Conservation (phyloP, 2,113 vertebrate genomes). For the Formicarius rufipectus region DNA sequence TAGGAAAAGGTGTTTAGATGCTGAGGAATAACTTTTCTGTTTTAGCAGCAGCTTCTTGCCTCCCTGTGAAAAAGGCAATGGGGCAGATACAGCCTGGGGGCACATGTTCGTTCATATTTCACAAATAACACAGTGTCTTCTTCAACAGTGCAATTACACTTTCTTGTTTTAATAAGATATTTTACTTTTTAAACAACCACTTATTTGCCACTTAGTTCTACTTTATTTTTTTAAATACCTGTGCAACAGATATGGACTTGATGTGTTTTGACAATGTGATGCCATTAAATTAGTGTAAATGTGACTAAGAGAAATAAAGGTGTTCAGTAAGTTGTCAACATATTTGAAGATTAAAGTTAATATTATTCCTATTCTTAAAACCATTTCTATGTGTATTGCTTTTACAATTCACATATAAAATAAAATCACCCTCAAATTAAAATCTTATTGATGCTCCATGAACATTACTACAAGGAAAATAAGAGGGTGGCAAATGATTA, state of each 20-base stretch:
- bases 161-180: background rate
- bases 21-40: background rate
- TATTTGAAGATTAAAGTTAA: background rate
- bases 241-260: background rate
- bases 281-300: background rate
- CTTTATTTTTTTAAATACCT: background rate
- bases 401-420: background rate
- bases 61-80: background rate
- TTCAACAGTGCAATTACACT: background rate
- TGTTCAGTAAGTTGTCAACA: background rate
- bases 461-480: constrained; percentile 2
- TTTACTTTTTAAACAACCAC: background rate
- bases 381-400: background rate
- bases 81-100: background rate
- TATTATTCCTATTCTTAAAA: background rate
- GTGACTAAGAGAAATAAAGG: background rate
- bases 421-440: background rate
- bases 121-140: background rate
- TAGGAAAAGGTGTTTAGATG: background rate
- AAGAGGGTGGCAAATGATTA: constrained; percentile 48
- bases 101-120: background rate
- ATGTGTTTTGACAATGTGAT: background rate
- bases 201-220: background rate
- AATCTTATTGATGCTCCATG: constrained; percentile 10
- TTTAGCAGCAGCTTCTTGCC: background rate